Evolutionary conservation across 2,888 invertebrate species (phyloP), one percentile per base, ranked within the genome.

Genomic region (Strigamia maritima): DNA sequence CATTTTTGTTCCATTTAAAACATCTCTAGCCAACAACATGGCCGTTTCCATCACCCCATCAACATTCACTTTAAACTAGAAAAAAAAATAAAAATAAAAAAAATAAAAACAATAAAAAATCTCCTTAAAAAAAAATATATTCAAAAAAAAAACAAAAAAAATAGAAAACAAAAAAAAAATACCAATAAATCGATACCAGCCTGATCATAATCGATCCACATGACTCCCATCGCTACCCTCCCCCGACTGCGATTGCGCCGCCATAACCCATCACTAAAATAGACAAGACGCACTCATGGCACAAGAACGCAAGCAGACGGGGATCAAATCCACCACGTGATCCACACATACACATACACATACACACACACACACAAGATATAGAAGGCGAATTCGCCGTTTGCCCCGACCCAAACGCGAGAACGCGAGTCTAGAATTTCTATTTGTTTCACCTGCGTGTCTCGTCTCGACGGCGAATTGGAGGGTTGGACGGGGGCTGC

Each of bases 1-100:
- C 70, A 70, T 70, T 70, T 70, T 70, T 70, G 70, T 70, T 70
- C 70, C 70, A 70, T 70, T 70, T 70, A 70, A 70, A 70, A 70
- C 70, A 26, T 70, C 70, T 70, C 70, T 70, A 12, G 28, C 70
- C 70, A 70, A 70, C 70, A 70, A 70, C 70, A 70, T 70, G 70
- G 70, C 70, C 70, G 70, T 70, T 70, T 70, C 28, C 70, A 70
- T 16, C 70, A 14, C 24, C 70, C 40, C 35, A 26, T 26, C 35
- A 19, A 26, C 35, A 74, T 74, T 19, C 19, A 31, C 19, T 74
- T 74, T 24, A 70, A 70, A 24, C n/a, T n/a, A n/a, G n/a, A 12
- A 19, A 3, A 3, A 28, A 12, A 1, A 16, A 10, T 0, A 70
- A 19, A 70, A 70, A 70, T 7, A 19, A 70, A 70, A 19, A 26